These are phyloP conservation scores for Uloborus plumipes DNA, from an alignment of 2,888 invertebrate genomes.

Conservation along the genomic window DNA sequence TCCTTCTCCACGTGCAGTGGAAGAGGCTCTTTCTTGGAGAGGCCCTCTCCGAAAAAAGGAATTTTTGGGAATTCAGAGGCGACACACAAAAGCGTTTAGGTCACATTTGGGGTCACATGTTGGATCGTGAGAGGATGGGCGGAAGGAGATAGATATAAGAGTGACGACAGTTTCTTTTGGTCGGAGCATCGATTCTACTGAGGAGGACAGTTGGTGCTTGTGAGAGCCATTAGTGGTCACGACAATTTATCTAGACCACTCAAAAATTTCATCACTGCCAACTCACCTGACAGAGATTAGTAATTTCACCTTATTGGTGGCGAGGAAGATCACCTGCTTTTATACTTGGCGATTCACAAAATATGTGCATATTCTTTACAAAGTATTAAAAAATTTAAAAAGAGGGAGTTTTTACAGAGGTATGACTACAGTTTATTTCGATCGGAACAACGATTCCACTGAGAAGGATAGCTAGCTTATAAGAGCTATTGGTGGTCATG, in stretches of 20 bases:
- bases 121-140: conserved; percentile 36
- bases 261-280: too few species aligned
- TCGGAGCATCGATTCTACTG: conserved; percentile 1
- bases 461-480: too few species aligned
- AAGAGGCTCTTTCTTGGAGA: conserved; percentile 4
- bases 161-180: conserved; percentile 43
- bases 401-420: too few species aligned
- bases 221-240: conserved; percentile 17
- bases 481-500: too few species aligned
- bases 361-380: too few species aligned
- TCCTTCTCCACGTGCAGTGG: conserved; percentile 6
- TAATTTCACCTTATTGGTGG: too few species aligned
- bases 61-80: conserved; percentile 54
- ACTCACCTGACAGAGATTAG: too few species aligned
- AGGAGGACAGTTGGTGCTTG: neutral
- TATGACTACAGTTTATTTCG: too few species aligned
- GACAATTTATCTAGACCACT: neutral
- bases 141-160: conserved; percentile 26
- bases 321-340: too few species aligned
- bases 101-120: conserved; percentile 48
- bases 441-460: too few species aligned
- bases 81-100: conserved; percentile 56
- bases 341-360: too few species aligned
- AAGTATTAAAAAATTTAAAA: too few species aligned
- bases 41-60: conserved; percentile 9